Conservation (phyloP, 2,113 vertebrate genomes). For the Hemicordylus capensis region DNA sequence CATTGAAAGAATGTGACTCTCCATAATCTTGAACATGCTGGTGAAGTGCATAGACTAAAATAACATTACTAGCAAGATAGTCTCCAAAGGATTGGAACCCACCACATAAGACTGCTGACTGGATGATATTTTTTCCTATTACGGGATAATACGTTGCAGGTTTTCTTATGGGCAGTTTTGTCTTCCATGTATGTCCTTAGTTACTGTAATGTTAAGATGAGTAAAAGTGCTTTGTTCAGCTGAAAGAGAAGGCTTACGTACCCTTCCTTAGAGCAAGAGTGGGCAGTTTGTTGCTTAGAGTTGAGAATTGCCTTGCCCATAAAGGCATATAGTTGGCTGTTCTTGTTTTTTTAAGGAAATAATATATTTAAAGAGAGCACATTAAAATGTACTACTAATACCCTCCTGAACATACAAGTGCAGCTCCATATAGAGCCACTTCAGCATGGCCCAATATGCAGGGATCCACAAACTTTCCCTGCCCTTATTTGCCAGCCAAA, state of each 20-base stretch:
- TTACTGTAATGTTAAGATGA: background rate
- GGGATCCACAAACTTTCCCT: background rate
- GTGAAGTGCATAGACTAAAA: background rate
- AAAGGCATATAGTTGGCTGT: background rate
- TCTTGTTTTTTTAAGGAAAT: background rate
- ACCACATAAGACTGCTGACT: background rate
- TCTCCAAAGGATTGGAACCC: background rate
- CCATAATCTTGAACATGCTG: background rate
- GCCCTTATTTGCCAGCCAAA: background rate
- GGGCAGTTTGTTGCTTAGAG: background rate
- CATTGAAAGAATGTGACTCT: slow-evolving; percentile 18
- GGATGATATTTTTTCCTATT: background rate
- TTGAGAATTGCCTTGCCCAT: background rate
- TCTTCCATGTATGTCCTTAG: background rate
- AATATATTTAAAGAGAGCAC: background rate
- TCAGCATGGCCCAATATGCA: background rate
- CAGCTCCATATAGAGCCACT: background rate
- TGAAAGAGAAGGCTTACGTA: background rate
- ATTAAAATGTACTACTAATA: background rate
- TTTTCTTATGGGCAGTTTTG: background rate
- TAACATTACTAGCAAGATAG: background rate
- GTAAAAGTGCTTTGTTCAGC: background rate
- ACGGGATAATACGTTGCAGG: background rate
- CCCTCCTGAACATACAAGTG: background rate
- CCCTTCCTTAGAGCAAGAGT: background rate